Evolutionary conservation across 2,113 vertebrate genomes (phyloP).

Genomic region (Anolis carolinensis): DNA sequence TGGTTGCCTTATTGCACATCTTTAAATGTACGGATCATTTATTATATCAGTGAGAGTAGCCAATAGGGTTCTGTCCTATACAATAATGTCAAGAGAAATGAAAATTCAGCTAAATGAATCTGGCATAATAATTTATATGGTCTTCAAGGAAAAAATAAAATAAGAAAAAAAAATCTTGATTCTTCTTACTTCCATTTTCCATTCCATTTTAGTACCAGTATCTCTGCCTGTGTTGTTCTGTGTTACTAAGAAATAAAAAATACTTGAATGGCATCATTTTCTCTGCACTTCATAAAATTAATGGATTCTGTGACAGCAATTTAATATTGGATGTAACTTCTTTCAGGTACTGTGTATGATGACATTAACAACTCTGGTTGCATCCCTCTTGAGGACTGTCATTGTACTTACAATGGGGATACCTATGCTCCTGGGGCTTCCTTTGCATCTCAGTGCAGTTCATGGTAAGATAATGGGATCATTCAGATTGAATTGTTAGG

Average conservation of each 20-base stretch:
- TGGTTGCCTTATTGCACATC: no score
- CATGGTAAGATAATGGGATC: constrained; percentile 66
- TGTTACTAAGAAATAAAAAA: constrained; percentile 3
- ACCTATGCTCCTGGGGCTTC: constrained; percentile 70
- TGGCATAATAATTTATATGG: no score
- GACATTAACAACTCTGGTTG: constrained; percentile 77
- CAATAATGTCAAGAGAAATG: no score
- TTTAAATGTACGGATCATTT: no score
- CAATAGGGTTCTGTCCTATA: no score
- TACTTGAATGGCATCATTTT: background rate
- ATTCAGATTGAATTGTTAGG: background rate
- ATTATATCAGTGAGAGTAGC: no score
- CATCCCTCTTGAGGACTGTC: constrained; percentile 67
- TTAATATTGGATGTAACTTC: background rate
- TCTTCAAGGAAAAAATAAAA: no score
- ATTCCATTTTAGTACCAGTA: background rate
- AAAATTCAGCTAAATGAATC: no score
- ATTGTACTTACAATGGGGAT: constrained; percentile 73
- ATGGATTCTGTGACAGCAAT: background rate
- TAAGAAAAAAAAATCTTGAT: no score
- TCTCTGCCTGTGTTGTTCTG: background rate
- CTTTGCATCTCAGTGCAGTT: constrained; percentile 70
- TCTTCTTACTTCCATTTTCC: no score
- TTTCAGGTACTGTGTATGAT: constrained; percentile 77
- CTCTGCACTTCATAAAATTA: background rate